Base-by-base conservation (phyloP, 2,797 vertebrate species). In the Cossypha dichroa region DNA sequence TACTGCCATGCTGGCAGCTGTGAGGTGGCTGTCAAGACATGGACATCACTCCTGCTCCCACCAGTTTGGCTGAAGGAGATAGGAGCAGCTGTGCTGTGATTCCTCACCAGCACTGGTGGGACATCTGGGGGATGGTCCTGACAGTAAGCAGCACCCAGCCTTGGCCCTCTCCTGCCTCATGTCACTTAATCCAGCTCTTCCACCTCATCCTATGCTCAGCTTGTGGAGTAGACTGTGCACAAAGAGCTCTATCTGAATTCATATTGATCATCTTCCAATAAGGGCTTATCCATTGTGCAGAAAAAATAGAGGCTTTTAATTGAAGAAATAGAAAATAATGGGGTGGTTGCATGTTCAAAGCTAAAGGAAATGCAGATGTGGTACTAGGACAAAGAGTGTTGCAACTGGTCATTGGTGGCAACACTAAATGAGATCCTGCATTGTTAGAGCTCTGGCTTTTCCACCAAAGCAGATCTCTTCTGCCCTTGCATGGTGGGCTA, bases 171-270 rank as follows among this genome's bases (percentile, higher is more conserved):
- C 13, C 48, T 70, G 48, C 33, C 31, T 88, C 21, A 5, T 11
- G 33, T 33, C 22, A 25, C 51, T 88, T 26, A 23, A 40, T 13
- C 9, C 17, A 74, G 13, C 13, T 72, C 67, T 82, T 67, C 49
- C 22, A 58, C 20, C 15, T 89, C 54, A 6, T 16, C 0, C 0
- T 48, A 33, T 26, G 15, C 7, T 43, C 21, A 69, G 0, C 17
- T 38, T 63, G 18, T 10, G 16, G 28, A 29, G 10, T 2, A 18
- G 12, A 18, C 28, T 64, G 11, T 74, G 8, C 29, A 15, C 4
- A 15, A 72, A 64, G 22, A 67, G 4, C 25, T 68, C 20, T 33
- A 5, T 16, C n/a, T 38, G 69, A 70, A 52, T 63, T 91, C 1
- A 13, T 21, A 38, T 3, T 36, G 26, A 21, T 9, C 1, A 9